Percentiles rank a stretch among this genome's conserved stretches.
phyloP scores from a whole-genome alignment of 1,140 invertebrate genomes.

The Cyphomyrmex costatus region DNA sequence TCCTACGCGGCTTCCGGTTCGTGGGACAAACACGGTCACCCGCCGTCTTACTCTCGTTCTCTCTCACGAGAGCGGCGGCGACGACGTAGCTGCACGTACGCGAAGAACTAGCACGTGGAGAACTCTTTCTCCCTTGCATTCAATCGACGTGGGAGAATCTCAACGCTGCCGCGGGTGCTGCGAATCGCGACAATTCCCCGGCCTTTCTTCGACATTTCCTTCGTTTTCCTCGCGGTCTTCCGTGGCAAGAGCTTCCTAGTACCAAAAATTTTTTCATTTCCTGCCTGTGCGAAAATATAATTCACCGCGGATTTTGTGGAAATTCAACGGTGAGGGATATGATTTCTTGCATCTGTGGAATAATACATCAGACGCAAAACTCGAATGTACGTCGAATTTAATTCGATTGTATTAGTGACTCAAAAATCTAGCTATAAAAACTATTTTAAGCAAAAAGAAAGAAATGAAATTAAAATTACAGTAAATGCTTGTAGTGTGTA shows the following conservation, averaged over 20 bases:
- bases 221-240: constrained; percentile 56
- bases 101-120: constrained; percentile 72
- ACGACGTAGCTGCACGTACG: constrained; percentile 37
- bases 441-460: not conserved
- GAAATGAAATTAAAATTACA: not conserved
- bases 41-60: constrained; percentile 73
- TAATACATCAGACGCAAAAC: too few relatives aligned
- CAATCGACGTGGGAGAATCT: constrained; percentile 64
- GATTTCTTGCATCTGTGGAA: not conserved
- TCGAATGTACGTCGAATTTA: not conserved
- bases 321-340: not conserved
- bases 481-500: not conserved
- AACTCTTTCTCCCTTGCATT: constrained; percentile 44
- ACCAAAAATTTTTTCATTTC: not conserved
- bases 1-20: constrained; percentile 80
- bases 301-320: not conserved
- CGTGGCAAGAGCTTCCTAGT: not conserved
- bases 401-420: not conserved
- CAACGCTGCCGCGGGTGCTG: constrained; percentile 14
- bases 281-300: not conserved
- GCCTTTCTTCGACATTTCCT: constrained; percentile 39
- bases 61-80: constrained; percentile 54
- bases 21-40: constrained; percentile 75
- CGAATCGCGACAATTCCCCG: constrained; percentile 51
- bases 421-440: not conserved